Evolutionary conservation across 1,140 invertebrate genomes (phyloP).

Genomic region (Parasteatoda tepidariorum): DNA sequence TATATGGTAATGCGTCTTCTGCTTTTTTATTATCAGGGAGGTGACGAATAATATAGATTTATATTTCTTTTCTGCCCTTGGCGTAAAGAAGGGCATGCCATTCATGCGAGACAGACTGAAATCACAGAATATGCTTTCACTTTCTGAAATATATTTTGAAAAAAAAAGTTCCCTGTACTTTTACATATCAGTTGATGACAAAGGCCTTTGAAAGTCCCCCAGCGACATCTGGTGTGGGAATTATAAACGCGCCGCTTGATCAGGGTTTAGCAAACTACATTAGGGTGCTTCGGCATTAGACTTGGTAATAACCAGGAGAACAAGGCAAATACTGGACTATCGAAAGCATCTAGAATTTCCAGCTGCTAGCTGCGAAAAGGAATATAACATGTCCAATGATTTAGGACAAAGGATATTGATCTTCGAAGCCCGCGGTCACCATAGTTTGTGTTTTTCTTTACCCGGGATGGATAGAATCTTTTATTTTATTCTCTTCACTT

Average conservation of each 20-base stretch:
- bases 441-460: constrained; percentile 44
- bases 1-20: constrained; percentile 45
- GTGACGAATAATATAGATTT: not conserved
- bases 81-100: constrained; percentile 11
- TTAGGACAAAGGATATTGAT: constrained; percentile 53
- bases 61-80: constrained; percentile 19
- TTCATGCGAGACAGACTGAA: constrained; percentile 33
- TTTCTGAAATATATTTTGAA: constrained; percentile 39
- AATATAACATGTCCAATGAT: constrained; percentile 50
- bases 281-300: constrained; percentile 43
- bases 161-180: constrained; percentile 54
- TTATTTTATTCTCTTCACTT: constrained; percentile 32
- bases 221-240: constrained; percentile 56
- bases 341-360: constrained; percentile 55
- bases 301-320: constrained; percentile 56
- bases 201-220: constrained; percentile 30
- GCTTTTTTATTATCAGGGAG: not conserved
- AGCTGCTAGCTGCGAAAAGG: constrained; percentile 30
- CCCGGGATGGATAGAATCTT: constrained; percentile 9
- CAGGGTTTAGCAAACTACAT: constrained; percentile 56
- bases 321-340: constrained; percentile 52
- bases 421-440: constrained; percentile 45
- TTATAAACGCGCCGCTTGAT: constrained; percentile 60
- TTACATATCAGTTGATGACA: constrained; percentile 54
- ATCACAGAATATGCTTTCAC: constrained; percentile 27